Evolutionary conservation across 2,797 vertebrate genomes (phyloP), one percentile per base, ranked within the genome.

Genomic region (Coranthus polyacanthus): DNA sequence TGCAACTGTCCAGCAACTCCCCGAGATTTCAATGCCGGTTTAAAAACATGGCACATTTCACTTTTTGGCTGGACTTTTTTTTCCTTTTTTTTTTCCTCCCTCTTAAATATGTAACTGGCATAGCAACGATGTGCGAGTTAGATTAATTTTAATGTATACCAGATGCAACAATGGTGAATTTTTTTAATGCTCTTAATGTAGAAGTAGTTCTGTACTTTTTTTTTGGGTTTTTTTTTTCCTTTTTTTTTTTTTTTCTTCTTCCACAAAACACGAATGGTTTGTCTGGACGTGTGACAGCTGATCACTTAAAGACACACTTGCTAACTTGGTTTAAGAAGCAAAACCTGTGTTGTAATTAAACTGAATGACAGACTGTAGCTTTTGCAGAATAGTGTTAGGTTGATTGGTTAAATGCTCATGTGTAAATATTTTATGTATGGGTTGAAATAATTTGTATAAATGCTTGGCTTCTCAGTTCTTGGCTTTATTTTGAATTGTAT

Each of bases 341-440:
- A 78, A 80, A 72, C 60, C 65, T 89, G 74, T 90, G 87, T 78
- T 82, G 78, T 85, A 60, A 92, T 92, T 93, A 92, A 92, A 94
- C 91, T 90, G 60, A 82, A 94, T 93, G 92, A 95, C 94, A 92
- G 92, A 95, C 94, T 92, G 90, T 95, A 94, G 93, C 94, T 95
- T 95, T 95, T 96, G 94, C 94, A 95, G 93, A 94, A 92, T 94
- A 84, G 80, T 65, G 92, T 94, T 95, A 95, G 93, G 26, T 92
- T 91, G 90, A 95, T 78, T 75, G 72, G 80, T 89, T 96, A 67
- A 93, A 95, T 92, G 93, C 92, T 95, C 92, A 94, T 94, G 92
- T 99, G 96, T 97, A 97, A 95, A 97, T 98, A 98, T 97, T 97
- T 97, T 97, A 97, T 95, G 95, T 96, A 94, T 95, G 93, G 91